Evolutionary conservation across 2,113 vertebrate species (phyloP).

Genomic region (Hippocampus barbouri): DNA sequence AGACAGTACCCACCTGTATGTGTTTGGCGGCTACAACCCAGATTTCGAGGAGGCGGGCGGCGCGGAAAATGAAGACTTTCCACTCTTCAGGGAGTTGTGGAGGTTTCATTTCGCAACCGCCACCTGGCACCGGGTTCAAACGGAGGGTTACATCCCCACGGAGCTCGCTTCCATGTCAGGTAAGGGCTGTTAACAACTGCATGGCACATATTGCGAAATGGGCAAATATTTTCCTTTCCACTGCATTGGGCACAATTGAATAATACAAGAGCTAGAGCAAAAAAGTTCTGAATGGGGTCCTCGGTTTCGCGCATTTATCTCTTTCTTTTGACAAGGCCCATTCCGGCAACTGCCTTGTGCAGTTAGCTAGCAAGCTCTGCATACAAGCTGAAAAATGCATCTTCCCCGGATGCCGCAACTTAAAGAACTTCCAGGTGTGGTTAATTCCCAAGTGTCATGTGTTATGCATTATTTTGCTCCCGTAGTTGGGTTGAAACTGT

Average conservation of each 20-base stretch:
- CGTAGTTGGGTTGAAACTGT: too few relatives aligned
- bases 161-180: slow-evolving; percentile 98
- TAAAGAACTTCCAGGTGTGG: too few relatives aligned
- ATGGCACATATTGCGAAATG: neutral
- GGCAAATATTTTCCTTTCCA: neutral
- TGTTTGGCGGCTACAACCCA: slow-evolving; percentile 96
- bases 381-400: too few relatives aligned
- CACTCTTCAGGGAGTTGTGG: slow-evolving; percentile 98
- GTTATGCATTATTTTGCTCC: too few relatives aligned
- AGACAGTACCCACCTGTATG: slow-evolving; percentile 87
- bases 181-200: slow-evolving; percentile 39
- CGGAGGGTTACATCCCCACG: slow-evolving; percentile 95
- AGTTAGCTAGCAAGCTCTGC: too few relatives aligned
- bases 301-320: too few relatives aligned
- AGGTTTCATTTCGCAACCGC: slow-evolving; percentile 92
- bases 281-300: too few relatives aligned
- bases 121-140: slow-evolving; percentile 92
- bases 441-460: too few relatives aligned
- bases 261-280: neutral
- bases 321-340: too few relatives aligned
- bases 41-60: slow-evolving; percentile 93
- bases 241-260: neutral
- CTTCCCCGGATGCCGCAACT: too few relatives aligned
- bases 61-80: slow-evolving; percentile 92
- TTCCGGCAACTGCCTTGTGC: too few relatives aligned